Evolutionary conservation across 2,113 vertebrate genomes (phyloP).

Genomic region (Sander lucioperca): DNA sequence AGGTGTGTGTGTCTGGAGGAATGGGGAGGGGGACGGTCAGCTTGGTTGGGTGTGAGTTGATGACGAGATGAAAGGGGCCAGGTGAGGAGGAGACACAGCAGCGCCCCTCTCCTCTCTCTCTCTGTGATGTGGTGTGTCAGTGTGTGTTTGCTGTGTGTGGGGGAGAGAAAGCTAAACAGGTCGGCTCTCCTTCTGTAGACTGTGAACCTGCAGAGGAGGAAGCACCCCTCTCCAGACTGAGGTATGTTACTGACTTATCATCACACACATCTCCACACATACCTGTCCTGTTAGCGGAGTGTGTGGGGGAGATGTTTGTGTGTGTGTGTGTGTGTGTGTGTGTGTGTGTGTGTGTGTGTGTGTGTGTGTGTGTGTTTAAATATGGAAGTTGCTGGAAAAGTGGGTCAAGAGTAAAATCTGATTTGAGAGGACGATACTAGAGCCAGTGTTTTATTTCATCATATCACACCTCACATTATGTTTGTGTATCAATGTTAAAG

Average conservation of each 20-base stretch:
- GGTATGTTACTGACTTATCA: slow-evolving; percentile 73
- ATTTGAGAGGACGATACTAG: slow-evolving; percentile 5
- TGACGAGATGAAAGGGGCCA: slow-evolving; percentile 82
- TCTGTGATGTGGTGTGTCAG: slow-evolving; percentile 62
- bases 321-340: background rate
- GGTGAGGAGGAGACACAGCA: slow-evolving; percentile 83
- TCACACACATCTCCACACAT: slow-evolving; percentile 43
- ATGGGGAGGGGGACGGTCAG: slow-evolving; percentile 14
- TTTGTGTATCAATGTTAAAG: slow-evolving; percentile 12
- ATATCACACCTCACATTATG: background rate
- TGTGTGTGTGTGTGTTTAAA: background rate
- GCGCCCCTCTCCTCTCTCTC: slow-evolving; percentile 51
- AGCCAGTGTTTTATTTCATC: background rate
- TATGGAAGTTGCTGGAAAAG: slow-evolving; percentile 36
- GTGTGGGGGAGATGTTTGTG: background rate
- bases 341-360: background rate
- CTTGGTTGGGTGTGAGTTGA: slow-evolving; percentile 26
- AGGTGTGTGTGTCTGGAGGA: background rate
- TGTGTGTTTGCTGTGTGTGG: slow-evolving; percentile 29
- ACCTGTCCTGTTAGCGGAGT: background rate
- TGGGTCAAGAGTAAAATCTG: slow-evolving; percentile 22
- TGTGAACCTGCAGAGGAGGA: slow-evolving; percentile 71
- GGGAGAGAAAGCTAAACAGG: slow-evolving; percentile 70
- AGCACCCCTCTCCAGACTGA: slow-evolving; percentile 68
- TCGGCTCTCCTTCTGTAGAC: slow-evolving; percentile 66